Conservation (phyloP, 2,888 invertebrate species). For the Endomychus coccineus region DNA sequence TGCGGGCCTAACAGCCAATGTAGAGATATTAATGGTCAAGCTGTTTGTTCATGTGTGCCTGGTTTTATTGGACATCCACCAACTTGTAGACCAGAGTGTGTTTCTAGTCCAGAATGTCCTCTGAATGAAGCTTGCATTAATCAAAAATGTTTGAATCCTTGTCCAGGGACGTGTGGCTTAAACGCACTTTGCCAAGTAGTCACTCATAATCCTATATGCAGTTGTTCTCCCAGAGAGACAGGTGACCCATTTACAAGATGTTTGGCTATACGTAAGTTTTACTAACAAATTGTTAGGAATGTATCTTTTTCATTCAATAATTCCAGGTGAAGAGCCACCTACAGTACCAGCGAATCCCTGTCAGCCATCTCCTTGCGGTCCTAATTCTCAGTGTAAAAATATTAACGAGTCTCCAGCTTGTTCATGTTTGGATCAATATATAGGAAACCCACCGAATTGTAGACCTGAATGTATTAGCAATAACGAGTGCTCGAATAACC, state of each 20-base stretch:
- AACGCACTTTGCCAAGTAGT: conserved; percentile 60
- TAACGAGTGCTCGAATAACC: conserved; percentile 60
- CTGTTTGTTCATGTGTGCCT: conserved; percentile 57
- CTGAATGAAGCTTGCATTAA: conserved; percentile 60
- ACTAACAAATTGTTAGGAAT: not conserved
- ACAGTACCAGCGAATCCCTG: conserved; percentile 51
- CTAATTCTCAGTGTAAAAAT: conserved; percentile 56
- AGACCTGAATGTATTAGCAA: conserved; percentile 66
- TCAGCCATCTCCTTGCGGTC: conserved; percentile 68
- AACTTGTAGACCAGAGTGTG: conserved; percentile 63
- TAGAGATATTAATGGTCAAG: conserved; percentile 55
- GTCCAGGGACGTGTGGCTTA: conserved; percentile 61
- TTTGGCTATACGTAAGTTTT: conserved; percentile 28
- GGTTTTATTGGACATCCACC: conserved; percentile 65
- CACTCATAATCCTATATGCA: conserved; percentile 59
- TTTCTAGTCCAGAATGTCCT: conserved; percentile 58
- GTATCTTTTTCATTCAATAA: not conserved
- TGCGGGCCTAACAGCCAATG: conserved; percentile 68
- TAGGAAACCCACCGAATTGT: conserved; percentile 66
- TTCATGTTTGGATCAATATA: conserved; percentile 61
- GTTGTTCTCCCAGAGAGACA: conserved; percentile 51
- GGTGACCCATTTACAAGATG: conserved; percentile 46
- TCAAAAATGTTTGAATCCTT: conserved; percentile 64
- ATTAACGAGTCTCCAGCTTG: conserved; percentile 63
- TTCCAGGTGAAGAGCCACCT: conserved; percentile 23